Evolutionary conservation across 2,888 invertebrate species (phyloP).

Genomic region (Dicyrtoma fusca): DNA sequence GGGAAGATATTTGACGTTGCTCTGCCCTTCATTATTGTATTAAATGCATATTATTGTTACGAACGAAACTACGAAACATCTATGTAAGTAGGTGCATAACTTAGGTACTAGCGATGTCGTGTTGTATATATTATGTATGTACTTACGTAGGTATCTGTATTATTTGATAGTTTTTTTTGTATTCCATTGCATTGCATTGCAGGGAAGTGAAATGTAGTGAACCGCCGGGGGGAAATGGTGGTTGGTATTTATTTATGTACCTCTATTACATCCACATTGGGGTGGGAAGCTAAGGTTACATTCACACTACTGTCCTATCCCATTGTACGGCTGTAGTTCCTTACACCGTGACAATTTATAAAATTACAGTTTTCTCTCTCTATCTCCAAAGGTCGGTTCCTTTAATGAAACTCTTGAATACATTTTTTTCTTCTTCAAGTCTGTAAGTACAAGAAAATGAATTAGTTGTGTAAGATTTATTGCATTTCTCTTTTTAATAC

Average conservation of each 20-base stretch:
- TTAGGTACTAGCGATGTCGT: no score
- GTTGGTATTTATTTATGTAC: background rate
- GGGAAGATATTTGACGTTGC: no score
- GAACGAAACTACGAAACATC: no score
- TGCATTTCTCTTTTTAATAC: no score
- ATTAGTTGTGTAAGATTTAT: no score
- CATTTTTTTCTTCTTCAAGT: no score
- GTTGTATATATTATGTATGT: background rate
- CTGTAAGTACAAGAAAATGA: no score
- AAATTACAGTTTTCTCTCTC: no score
- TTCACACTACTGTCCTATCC: background rate
- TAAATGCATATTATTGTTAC: no score
- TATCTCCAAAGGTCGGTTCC: no score
- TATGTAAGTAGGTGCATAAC: background rate
- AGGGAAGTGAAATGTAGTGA: background rate
- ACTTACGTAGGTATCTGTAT: background rate
- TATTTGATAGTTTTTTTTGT: slow-evolving; percentile 1
- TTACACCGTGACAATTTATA: slow-evolving; percentile 5
- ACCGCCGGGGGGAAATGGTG: background rate
- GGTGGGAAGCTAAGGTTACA: background rate
- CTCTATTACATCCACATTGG: background rate
- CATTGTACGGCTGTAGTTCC: background rate
- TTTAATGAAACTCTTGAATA: no score
- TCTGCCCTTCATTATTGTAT: no score
- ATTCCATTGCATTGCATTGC: background rate